Evolutionary conservation across 1,140 invertebrate species (phyloP).

Genomic region (Pogonomyrmex californicus): DNA sequence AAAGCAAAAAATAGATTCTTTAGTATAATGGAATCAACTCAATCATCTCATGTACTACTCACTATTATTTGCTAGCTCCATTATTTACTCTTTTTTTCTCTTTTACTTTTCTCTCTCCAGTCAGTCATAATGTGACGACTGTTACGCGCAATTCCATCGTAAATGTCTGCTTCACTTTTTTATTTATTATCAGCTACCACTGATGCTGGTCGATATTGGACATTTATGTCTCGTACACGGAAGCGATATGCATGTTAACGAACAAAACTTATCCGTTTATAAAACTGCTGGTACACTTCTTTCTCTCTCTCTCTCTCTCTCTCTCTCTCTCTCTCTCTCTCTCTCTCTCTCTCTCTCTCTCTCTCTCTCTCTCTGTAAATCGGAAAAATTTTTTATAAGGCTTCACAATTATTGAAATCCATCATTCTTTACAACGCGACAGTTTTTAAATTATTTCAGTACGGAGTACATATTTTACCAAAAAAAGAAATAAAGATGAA

Average conservation of each 20-base stretch:
- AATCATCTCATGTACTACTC: constrained; percentile 52
- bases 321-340: not conserved
- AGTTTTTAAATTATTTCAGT: constrained; percentile 7
- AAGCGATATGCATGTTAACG: constrained; percentile 27
- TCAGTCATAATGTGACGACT: constrained; percentile 72
- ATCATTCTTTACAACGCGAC: constrained; percentile 1
- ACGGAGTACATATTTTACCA: not conserved
- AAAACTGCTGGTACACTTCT: not conserved
- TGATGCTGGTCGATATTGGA: constrained; percentile 63
- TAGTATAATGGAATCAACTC: not conserved
- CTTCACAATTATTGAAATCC: constrained; percentile 10
- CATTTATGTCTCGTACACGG: constrained; percentile 51
- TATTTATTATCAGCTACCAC: constrained; percentile 55
- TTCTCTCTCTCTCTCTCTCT: not conserved
- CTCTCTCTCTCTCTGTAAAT: not conserved
- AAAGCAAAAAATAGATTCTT: constrained; percentile 11
- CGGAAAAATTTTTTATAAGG: constrained; percentile 26
- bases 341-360: not conserved
- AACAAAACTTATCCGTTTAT: constrained; percentile 40
- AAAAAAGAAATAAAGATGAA: too few relatives aligned
- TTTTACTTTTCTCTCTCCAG: not conserved
- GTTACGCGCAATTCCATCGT: constrained; percentile 61
- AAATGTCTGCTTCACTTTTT: constrained; percentile 69
- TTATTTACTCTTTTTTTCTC: constrained; percentile 50
- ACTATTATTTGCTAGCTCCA: constrained; percentile 62